Percentiles rank a stretch among this genome's conserved stretches.
These are phyloP conservation scores for Sinocyclocheilus maitianheensis DNA, from an alignment of 2,113 vertebrate species.

Conservation along the genomic window DNA sequence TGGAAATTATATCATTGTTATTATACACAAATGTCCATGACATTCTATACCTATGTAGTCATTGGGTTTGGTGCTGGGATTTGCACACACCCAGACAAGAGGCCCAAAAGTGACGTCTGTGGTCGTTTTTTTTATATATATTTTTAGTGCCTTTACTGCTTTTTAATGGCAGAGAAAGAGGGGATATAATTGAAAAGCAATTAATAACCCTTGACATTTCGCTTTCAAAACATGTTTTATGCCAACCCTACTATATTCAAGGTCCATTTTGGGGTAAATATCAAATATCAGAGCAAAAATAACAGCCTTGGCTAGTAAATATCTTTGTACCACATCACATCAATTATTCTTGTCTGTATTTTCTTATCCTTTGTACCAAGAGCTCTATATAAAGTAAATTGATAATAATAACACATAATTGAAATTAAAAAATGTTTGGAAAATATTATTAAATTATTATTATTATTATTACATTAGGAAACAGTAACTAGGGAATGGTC, in stretches of 20 bases:
- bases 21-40: slow-evolving; percentile 47
- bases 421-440: too few relatives aligned
- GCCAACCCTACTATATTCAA: not conserved
- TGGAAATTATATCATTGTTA: slow-evolving; percentile 43
- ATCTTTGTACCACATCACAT: not conserved
- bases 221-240: slow-evolving; percentile 2
- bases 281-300: slow-evolving; percentile 1
- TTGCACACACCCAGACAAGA: slow-evolving; percentile 10
- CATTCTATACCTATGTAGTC: slow-evolving; percentile 57
- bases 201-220: not conserved
- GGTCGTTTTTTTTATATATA: not conserved
- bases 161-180: not conserved
- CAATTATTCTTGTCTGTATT: not conserved
- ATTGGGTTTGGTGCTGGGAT: slow-evolving; percentile 41
- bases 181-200: not conserved
- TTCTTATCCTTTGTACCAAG: not conserved
- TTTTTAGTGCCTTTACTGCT: not conserved
- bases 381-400: not conserved
- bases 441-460: too few relatives aligned
- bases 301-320: not conserved
- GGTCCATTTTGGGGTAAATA: not conserved
- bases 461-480: not conserved
- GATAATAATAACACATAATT: too few relatives aligned
- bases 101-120: not conserved
- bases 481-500: not conserved